Evolutionary conservation across 2,888 invertebrate genomes (phyloP), one percentile per base, ranked within the genome.

Genomic region (Tipula unca): DNA sequence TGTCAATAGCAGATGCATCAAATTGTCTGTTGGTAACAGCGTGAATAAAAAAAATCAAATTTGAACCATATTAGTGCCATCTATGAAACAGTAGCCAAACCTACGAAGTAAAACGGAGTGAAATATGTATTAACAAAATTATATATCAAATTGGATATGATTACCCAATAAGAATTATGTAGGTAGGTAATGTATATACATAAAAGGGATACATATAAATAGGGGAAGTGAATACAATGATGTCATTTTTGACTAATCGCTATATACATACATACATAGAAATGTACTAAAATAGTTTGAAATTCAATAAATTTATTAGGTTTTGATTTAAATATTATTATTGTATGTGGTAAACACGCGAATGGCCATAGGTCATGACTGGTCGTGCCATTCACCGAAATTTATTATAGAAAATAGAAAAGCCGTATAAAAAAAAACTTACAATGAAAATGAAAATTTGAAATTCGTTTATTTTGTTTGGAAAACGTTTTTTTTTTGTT

Each of bases 311-410:
- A 69, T 69, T 69, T 69, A 69, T 69, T 69, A 69, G n/a, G n/a
- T 69, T 69, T 25, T 69, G 69, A 69, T 25, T 25, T 20, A n/a
- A n/a, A n/a, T n/a, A n/a, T n/a, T n/a, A n/a, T n/a, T n/a, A n/a
- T 84, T 84, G 35, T 20, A 5, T 84, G 35, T 35, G n/a, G 36
- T 25, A 36, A 10, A 48, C 85, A 85, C 85, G 85, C 85, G 48
- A 85, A 85, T 85, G 39, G 85, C 85, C 85, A 85, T 29, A 42
- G 85, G 85, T 85, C 85, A 85, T 85, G 85, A 36, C 85, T 85
- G 85, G 85, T 85, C 85, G 85, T 85, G 29, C 48, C 85, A 42
- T 85, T 32, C 32, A 83, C 83, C 17, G 17, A 32, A 83, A 83
- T 69, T 25, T 6, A 8, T 69, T 69, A 10, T 69, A 25, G 25